A percentile compares a stretch with the other conserved stretches of the same genome.
These are phyloP conservation scores for Ovis aries DNA, from an alignment of 2,113 vertebrate genomes.

Conservation along the genomic window DNA sequence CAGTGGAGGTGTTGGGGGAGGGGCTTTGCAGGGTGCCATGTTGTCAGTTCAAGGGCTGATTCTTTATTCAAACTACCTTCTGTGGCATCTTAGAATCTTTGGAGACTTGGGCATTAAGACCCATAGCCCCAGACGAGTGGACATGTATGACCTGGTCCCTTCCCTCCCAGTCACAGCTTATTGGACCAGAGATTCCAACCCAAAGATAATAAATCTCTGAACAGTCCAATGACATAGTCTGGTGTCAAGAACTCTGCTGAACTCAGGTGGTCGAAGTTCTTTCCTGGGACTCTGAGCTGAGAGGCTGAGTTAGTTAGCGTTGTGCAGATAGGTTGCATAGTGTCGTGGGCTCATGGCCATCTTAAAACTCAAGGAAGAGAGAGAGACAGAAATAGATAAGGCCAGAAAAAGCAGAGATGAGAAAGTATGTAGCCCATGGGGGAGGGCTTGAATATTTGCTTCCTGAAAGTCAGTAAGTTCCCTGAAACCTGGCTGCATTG, in stretches of 20 bases:
- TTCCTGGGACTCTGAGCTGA: neutral
- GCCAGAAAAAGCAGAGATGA: neutral
- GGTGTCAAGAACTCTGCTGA: neutral
- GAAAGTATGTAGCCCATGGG: neutral
- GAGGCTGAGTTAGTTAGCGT: neutral
- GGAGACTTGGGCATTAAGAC: neutral
- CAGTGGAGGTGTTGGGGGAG: fast-evolving
- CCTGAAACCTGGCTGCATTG: neutral
- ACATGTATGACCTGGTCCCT: neutral
- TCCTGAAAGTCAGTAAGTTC: neutral
- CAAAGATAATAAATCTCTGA: neutral
- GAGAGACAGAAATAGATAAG: neutral
- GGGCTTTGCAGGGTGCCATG: neutral
- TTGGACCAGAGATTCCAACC: neutral
- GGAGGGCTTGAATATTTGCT: neutral
- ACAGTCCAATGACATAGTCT: neutral
- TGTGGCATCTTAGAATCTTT: neutral
- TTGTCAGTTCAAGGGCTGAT: neutral
- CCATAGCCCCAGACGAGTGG: neutral
- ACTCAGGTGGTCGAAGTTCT: neutral
- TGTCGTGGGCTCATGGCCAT: neutral
- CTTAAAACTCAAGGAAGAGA: neutral
- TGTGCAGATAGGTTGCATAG: neutral
- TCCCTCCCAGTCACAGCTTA: neutral
- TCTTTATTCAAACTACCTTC: neutral